Evolutionary conservation across 2,888 invertebrate genomes (phyloP), one percentile per base, ranked within the genome.

Genomic region (Drosophila robusta): DNA sequence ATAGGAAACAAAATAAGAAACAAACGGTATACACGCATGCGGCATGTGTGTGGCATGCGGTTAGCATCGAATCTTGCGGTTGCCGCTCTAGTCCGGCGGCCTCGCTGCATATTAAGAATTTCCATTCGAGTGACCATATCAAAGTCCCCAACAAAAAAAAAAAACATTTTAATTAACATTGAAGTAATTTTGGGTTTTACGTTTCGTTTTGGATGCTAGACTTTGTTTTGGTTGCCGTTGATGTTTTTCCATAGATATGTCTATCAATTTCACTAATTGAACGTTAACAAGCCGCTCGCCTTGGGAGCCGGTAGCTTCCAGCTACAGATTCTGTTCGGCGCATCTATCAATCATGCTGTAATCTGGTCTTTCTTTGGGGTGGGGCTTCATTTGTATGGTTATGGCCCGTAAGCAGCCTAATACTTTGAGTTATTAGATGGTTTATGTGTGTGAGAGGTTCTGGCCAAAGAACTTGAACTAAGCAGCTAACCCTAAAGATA

Each of bases 241-340:
- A 74, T 77, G 74, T 61, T 63, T 44, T 56, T 68, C 38, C 65
- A 75, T 56, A 78, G 69, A 82, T 85, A 80, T 82, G 87, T 87
- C 84, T 87, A 87, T 87, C 87, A 82, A 87, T 87, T 85, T 87
- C 82, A 85, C 80, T 84, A 87, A 84, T 84, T 84, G 85, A 82
- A 85, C 85, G 87, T 82, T 85, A 85, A 87, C 85, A 87, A 84
- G 85, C 69, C 55, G 55, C 55, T 58, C 66, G 75, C 75, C 70
- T 63, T 60, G 61, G 63, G 51, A 66, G 67, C 52, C 56, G 56
- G 50, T 63, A 49, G 84, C 67, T 69, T 47, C 38, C 38, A 75
- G 78, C 80, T 54, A 66, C 49, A 61, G 50, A 71, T 72, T 68
- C 61, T 49, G 32, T n/a, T 50, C 46, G 38, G 24, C 64, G 64